A percentile compares a stretch with the other conserved stretches of the same genome.
Evolutionary conservation across 2,113 vertebrate genomes (phyloP).

Genomic region (Empidonax alnorum): DNA sequence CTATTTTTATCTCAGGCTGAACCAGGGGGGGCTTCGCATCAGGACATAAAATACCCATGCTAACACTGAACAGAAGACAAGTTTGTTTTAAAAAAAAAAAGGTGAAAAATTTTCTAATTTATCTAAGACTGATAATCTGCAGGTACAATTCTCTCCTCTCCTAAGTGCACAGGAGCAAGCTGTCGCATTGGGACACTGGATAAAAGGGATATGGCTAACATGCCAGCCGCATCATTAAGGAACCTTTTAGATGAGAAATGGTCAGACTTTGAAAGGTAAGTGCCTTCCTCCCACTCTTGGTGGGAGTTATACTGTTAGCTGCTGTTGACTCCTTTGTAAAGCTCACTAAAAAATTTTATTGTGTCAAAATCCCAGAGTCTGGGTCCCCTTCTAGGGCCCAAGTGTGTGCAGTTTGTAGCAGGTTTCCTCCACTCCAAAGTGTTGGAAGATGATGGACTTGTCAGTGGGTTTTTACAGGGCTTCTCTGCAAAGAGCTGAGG

Average conservation of each 20-base stretch:
- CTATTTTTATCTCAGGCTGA: neutral
- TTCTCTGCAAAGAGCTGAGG: neutral
- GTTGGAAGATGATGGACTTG: neutral
- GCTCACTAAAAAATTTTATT: neutral
- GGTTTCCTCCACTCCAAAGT: neutral
- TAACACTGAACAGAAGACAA: neutral
- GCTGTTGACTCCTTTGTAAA: neutral
- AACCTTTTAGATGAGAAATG: neutral
- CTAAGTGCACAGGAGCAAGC: neutral
- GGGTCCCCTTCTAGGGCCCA: neutral
- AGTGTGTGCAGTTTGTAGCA: neutral
- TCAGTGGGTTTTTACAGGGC: neutral
- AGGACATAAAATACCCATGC: neutral
- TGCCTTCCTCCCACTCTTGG: neutral
- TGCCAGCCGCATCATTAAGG: neutral
- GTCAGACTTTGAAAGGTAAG: neutral
- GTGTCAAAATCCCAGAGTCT: neutral
- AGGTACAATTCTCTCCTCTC: neutral
- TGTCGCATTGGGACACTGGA: neutral
- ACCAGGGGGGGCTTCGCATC: neutral
- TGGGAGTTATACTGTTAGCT: neutral
- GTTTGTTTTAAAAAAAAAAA: neutral
- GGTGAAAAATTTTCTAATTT: neutral
- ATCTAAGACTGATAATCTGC: neutral
- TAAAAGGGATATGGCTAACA: neutral